Evolutionary conservation across 2,888 invertebrate genomes (phyloP), one percentile per base, ranked within the genome.

Genomic region (Tiphia femorata): DNA sequence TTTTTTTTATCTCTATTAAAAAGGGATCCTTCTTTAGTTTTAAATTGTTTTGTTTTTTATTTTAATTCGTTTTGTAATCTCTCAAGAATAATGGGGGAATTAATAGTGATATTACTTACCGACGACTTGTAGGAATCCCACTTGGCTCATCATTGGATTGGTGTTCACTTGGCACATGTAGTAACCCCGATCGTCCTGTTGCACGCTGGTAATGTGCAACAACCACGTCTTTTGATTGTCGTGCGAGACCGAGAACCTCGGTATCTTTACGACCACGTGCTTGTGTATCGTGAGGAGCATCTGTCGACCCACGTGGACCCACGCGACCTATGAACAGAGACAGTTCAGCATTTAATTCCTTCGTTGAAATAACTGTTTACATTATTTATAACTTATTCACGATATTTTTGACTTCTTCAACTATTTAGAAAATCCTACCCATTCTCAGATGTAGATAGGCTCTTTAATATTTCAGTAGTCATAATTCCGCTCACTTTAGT

Each of bases 81-180:
- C 5, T 4, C 4, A 8, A 8, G n/a, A 8, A 12, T 33, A 5
- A n/a, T 20, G 10, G 41, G 12, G 4, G 23, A 43, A 21, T 5
- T 16, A 16, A 29, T 29, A 6, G 19, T 17, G 25, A 8, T n/a
- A 33, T 38, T 48, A 85, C 93, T 89, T 82, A 96, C 96, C 96
- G 30, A 96, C 95, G 60, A 96, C 96, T 86, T 96, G 94, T 35
- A 96, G 88, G 82, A 93, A 95, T 55, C 96, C 96, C 29, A 95
- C 94, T 88, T 96, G 96, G 81, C 94, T 95, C 80, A 96, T 95
- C 95, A 96, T 96, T 0, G 96, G 96, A 84, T 94, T 93, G 42
- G 96, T 95, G 85, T 96, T 96, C 71, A 91, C 88, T 85, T 94
- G 94, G 84, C 94, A 94, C 92, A 94, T 93, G 85, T 94, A 94